These are phyloP conservation scores for Lasioglossum pauxillum DNA, from an alignment of 2,888 invertebrate genomes.

Conservation along the genomic window DNA sequence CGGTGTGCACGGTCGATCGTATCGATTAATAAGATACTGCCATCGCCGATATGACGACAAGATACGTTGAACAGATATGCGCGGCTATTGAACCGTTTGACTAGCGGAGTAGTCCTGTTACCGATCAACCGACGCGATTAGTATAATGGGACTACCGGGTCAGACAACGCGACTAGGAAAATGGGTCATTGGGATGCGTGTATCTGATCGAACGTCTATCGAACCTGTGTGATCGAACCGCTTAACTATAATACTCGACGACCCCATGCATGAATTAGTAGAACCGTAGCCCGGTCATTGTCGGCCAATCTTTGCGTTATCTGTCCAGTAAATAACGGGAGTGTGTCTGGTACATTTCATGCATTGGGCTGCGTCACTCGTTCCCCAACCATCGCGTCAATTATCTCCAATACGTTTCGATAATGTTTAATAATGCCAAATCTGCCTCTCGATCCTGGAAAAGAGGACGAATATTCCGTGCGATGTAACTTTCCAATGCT, in stretches of 20 bases:
- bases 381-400: background rate
- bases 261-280: constrained; percentile 30
- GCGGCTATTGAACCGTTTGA: constrained; percentile 22
- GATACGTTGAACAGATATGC: constrained; percentile 27
- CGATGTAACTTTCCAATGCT: background rate
- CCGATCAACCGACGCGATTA: constrained; percentile 9
- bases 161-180: constrained; percentile 16
- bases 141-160: constrained; percentile 11
- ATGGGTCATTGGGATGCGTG: constrained; percentile 4
- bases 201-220: constrained; percentile 31
- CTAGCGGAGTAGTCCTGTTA: constrained; percentile 17
- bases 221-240: constrained; percentile 7
- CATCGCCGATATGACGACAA: background rate
- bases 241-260: constrained; percentile 16
- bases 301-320: background rate
- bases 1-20: background rate
- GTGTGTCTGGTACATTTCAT: background rate
- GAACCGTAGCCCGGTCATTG: background rate
- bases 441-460: background rate
- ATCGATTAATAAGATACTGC: background rate
- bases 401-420: background rate
- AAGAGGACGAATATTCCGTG: background rate
- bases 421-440: background rate
- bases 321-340: background rate
- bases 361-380: background rate